Evolutionary conservation across 2,113 vertebrate species (phyloP).

Genomic region (Saiga tatarica): DNA sequence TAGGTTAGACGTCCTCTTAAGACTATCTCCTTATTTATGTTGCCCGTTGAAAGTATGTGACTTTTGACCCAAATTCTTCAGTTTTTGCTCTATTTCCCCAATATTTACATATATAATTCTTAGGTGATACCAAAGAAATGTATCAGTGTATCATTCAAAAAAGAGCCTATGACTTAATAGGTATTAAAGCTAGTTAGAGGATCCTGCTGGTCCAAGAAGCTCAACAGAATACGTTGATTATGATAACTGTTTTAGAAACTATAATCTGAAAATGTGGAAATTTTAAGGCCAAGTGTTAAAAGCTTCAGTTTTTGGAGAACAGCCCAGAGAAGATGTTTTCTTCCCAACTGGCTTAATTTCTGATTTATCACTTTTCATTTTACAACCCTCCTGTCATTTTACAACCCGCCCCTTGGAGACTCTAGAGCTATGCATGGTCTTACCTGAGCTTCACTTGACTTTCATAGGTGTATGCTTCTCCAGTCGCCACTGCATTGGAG

Average conservation of each 20-base stretch:
- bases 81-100: neutral
- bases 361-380: neutral
- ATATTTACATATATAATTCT: neutral
- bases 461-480: conserved; percentile 86
- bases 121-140: neutral
- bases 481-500: conserved; percentile 83
- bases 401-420: neutral
- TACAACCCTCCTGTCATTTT: neutral
- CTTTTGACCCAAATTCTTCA: neutral
- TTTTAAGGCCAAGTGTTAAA: neutral
- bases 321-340: neutral
- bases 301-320: neutral
- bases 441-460: conserved; percentile 94
- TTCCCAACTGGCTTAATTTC: neutral
- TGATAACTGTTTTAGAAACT: neutral
- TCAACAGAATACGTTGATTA: neutral
- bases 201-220: neutral
- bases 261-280: neutral
- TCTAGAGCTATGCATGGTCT: neutral
- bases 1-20: neutral
- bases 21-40: neutral
- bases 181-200: neutral
- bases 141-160: neutral
- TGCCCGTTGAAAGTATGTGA: neutral
- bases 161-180: neutral